A percentile compares a stretch with the other conserved stretches of the same genome.
phyloP scores from a whole-genome alignment of 2,113 vertebrate species.

The Cyrtonyx montezumae region DNA sequence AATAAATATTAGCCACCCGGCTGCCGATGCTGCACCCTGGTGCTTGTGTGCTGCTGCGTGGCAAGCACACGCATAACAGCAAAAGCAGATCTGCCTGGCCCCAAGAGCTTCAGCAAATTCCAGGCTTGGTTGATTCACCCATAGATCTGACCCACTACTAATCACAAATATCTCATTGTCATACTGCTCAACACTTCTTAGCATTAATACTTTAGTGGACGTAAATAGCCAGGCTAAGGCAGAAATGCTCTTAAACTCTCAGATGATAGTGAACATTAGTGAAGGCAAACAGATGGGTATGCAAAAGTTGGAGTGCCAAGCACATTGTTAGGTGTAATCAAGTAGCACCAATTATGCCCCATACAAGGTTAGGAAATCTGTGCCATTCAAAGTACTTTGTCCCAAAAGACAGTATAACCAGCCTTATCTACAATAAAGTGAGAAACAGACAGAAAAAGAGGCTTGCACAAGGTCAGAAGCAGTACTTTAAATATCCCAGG shows the following conservation, averaged over 20 bases:
- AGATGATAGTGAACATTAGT: background rate
- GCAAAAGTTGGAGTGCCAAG: background rate
- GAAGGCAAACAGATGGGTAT: conserved; percentile 11
- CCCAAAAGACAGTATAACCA: background rate
- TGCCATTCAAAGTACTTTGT: background rate
- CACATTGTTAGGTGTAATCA: background rate
- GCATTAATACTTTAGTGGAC: background rate
- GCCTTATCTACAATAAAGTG: background rate
- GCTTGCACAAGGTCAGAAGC: background rate
- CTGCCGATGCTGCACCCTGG: background rate
- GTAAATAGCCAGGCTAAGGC: background rate
- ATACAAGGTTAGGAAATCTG: background rate
- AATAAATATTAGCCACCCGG: conserved; percentile 18
- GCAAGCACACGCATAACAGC: rapidly evolving
- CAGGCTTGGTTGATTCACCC: background rate
- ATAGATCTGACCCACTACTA: background rate
- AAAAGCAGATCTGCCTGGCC: background rate
- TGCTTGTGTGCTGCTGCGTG: background rate
- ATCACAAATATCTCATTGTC: background rate
- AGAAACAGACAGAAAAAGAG: background rate
- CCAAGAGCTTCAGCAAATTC: conserved; percentile 1
- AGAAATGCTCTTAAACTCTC: background rate
- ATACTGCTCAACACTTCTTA: background rate
- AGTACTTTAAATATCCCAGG: background rate
- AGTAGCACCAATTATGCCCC: background rate